These are phyloP conservation scores for Zosterops hypoxanthus DNA, from an alignment of 2,113 vertebrate genomes.

Conservation along the genomic window DNA sequence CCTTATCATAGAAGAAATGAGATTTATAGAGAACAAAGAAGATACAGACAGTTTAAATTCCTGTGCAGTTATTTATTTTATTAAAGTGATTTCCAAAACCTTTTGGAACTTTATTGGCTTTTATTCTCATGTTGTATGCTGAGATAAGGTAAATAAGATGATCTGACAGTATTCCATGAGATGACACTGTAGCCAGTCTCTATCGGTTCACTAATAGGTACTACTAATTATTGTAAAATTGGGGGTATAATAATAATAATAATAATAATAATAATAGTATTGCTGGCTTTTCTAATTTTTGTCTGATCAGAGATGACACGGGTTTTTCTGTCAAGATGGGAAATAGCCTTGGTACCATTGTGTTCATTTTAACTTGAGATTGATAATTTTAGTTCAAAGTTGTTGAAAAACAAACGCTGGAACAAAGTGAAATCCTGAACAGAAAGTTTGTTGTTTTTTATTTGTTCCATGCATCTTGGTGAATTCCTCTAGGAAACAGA, in stretches of 20 bases:
- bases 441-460: background rate
- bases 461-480: background rate
- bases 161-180: background rate
- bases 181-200: background rate
- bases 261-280: background rate
- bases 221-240: background rate
- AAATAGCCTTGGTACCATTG: background rate
- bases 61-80: background rate
- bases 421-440: background rate
- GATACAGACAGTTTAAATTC: background rate
- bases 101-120: background rate
- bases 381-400: background rate
- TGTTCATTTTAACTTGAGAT: background rate
- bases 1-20: background rate
- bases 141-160: background rate
- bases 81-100: background rate
- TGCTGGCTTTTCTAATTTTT: background rate
- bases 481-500: background rate
- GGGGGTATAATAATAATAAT: background rate
- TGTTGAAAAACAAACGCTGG: background rate
- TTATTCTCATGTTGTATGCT: background rate
- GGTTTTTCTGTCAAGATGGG: background rate
- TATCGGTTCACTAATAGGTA: background rate
- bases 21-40: background rate
- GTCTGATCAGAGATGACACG: fast-evolving